Base-by-base conservation (phyloP, 1,140 invertebrate species). In the Ganaspis sp. region DNA sequence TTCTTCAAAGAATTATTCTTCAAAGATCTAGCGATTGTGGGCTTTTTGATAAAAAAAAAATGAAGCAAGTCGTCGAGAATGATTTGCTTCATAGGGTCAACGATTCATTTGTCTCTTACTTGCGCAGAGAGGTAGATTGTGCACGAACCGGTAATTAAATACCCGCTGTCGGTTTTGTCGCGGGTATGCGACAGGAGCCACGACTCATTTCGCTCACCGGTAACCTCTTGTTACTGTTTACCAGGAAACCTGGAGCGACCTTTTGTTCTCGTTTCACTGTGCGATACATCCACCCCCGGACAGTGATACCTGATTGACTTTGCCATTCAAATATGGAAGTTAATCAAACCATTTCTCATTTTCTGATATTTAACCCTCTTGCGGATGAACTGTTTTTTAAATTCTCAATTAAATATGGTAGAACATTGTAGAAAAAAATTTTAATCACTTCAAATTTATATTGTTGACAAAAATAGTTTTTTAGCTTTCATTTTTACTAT, bases 151-250 rank as follows among this genome's bases (percentile, higher is more conserved):
- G 79, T 84, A 82, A 84, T 84, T 82, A 84, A 82, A 82, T 84
- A 78, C 69, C 72, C 23, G 69, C 72, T 34, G 38, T 74, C 64
- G 38, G 70, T 71, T 70, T 72, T 72, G 76, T 75, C 69, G 72
- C 53, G 78, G 21, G 49, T 64, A 74, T 40, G 40, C 81, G 72
- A 76, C 69, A 70, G 37, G 72, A 73, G 72, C 72, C 42, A 54
- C 77, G 77, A 75, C 54, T 78, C 71, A 74, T 75, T 70, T 69
- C 72, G 77, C 72, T 80, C 79, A 74, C n/a, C 69, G 69, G 64
- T 58, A 70, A 70, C 80, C 78, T 78, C 77, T 77, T 54, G 81
- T 81, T 83, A 79, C 81, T 84, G 79, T 83, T 85, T 84, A 76
- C 81, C 76, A 71, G 79, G 74, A 84, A 85, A 82, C 81, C 76